Evolutionary conservation across 2,797 vertebrate species (phyloP), one percentile per base, ranked within the genome.

Genomic region (Distichodus sexfasciatus): DNA sequence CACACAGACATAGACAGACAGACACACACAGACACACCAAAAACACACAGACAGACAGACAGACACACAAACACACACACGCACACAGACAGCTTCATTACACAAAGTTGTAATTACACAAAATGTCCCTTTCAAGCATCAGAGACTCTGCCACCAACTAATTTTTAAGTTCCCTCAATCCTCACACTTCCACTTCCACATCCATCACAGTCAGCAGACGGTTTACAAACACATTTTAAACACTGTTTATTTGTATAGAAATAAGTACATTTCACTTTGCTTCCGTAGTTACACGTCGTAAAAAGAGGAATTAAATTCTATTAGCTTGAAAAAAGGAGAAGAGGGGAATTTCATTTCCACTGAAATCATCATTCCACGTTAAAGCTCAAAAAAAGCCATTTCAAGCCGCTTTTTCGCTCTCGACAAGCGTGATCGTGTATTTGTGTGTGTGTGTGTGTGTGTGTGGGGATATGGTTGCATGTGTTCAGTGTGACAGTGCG

Each of bases 221-320:
- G 59, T 69, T 60, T 66, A 76, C 31, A 75, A 66, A 80, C 82
- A 84, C 85, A 81, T 87, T 89, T 86, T 76, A 87, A 89, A 85
- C 75, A 73, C 79, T 86, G 78, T 85, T 90, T 91, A 91, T 91
- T 92, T 72, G 63, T 87, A 89, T 86, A 90, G 88, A 91, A 91
- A 91, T 90, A 90, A 84, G 85, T 81, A 85, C 76, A 86, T 80
- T 87, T 86, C 31, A 55, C 38, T 84, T 87, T 87, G 85, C 83
- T 67, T 85, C 84, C 85, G 83, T 81, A 83, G 82, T 90, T 88
- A 90, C 84, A 89, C 88, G 85, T 83, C 3, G 76, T 89, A 88
- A 86, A 87, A 90, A 87, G 83, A 83, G 78, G 82, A 85, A 84
- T 88, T 88, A 79, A 88, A 83, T 76, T 77, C 85, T 82, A 87